phyloP scores from a whole-genome alignment of 1,140 invertebrate genomes.

The Branchinecta lynchi region DNA sequence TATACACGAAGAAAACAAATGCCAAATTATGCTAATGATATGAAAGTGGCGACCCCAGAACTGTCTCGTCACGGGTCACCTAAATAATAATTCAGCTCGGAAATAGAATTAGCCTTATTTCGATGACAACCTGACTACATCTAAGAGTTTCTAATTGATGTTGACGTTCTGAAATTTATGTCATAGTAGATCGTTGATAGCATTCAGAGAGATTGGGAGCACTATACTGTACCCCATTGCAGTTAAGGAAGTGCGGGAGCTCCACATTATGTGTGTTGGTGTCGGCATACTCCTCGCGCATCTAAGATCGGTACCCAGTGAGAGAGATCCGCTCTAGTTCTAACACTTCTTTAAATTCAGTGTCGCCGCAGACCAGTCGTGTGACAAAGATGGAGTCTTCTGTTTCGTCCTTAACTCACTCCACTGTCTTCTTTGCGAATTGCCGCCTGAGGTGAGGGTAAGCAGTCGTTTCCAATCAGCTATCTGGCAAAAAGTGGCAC shows the following conservation, averaged over 20 bases:
- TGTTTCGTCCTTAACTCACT: not conserved
- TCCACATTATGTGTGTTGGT: not conserved
- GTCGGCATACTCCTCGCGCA: not conserved
- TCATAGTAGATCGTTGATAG: too few species aligned
- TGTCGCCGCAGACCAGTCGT: not conserved
- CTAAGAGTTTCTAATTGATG: too few species aligned
- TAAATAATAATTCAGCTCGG: too few species aligned
- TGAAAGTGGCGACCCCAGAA: too few species aligned
- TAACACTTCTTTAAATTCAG: not conserved
- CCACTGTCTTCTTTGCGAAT: not conserved
- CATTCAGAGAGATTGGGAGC: too few species aligned
- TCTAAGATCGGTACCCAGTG: not conserved
- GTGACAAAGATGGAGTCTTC: not conserved
- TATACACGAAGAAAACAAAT: too few species aligned
- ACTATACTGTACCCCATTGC: not conserved
- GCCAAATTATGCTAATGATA: too few species aligned
- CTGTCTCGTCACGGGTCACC: too few species aligned
- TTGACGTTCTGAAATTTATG: too few species aligned
- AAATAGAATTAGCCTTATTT: too few species aligned
- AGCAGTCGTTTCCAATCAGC: not conserved
- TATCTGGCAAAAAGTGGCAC: not conserved
- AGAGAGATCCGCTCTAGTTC: not conserved
- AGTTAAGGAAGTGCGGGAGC: not conserved
- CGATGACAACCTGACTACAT: too few species aligned
- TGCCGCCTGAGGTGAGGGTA: not conserved